Base-by-base conservation (phyloP, 2,888 invertebrate species). In the Autographa pulchrina region DNA sequence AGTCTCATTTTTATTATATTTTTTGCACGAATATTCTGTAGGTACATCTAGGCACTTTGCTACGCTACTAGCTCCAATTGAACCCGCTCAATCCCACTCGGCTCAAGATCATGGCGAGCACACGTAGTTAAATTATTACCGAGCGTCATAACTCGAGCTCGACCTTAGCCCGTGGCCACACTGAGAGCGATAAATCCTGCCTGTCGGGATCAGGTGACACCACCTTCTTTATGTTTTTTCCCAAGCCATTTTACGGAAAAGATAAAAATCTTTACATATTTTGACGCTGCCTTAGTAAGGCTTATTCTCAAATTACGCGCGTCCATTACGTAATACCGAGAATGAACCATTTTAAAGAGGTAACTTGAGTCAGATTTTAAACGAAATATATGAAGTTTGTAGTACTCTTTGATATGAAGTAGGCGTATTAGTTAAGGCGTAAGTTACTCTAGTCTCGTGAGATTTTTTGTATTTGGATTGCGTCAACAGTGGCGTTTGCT, bases 161-260 rank as follows among this genome's bases (percentile, higher is more conserved):
- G 92, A 92, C 93, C 95, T 96, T 90, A 96, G 94, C 94, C 94
- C 92, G 91, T 90, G 95, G 95, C 93, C 94, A 95, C 95, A 95
- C 94, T 89, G 92, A 90, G 91, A 81, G 88, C 89, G 71, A 94
- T 96, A 93, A 96, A 95, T 96, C 94, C 85, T 84, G 81, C 82
- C 93, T 94, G 95, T 94, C 96, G 90, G 92, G 95, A 94, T 95
- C 96, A 96, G 96, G 96, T 96, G 96, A 96, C 96, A 96, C 95
- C 94, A 92, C 94, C 95, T 96, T 95, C 96, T 96, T 96, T 96
- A 96, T 96, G 96, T 96, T 96, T 96, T 96, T 96, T 96, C 96
- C 95, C 96, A 96, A 94, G 94, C 96, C 93, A 92, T 96, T 96
- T 96, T 96, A 96, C 94, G 93, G 95, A 88, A 95, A 95, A 95